Evolutionary conservation across 2,113 vertebrate species (phyloP).

Genomic region (Alethe diademata): DNA sequence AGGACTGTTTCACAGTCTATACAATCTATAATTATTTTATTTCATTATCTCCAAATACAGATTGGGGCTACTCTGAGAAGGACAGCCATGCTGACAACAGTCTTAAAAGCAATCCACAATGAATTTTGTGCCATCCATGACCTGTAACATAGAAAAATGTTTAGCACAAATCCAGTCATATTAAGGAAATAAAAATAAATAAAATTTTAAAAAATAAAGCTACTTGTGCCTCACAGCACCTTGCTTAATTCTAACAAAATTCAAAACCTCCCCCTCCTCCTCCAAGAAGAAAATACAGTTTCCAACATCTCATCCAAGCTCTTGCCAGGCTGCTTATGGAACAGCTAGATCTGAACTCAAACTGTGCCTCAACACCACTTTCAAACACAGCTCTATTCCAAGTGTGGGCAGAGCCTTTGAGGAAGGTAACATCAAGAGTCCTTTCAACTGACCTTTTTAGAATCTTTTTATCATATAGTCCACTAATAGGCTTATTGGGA

Average conservation of each 20-base stretch:
- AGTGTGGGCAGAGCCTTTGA: background rate
- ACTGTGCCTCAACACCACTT: background rate
- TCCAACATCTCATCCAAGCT: background rate
- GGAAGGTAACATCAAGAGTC: background rate
- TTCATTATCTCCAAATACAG: background rate
- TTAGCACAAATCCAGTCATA: background rate
- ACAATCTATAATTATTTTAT: background rate
- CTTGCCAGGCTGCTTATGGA: conserved; percentile 17
- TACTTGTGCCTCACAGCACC: background rate
- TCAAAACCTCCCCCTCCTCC: background rate
- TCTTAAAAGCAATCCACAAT: background rate
- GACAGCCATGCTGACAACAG: background rate
- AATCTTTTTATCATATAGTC: background rate
- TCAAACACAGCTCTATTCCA: background rate
- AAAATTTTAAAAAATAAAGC: background rate
- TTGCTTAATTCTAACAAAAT: background rate
- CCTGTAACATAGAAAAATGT: background rate
- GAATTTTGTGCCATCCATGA: background rate
- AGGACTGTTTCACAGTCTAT: background rate
- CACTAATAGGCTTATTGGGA: background rate
- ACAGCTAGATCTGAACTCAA: conserved; percentile 2
- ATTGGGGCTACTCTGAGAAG: background rate
- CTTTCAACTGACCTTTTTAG: conserved; percentile 13
- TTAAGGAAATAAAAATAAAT: background rate
- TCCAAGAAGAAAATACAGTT: background rate